Base-by-base conservation (phyloP, 2,888 invertebrate genomes). In the Plagodis dolabraria region DNA sequence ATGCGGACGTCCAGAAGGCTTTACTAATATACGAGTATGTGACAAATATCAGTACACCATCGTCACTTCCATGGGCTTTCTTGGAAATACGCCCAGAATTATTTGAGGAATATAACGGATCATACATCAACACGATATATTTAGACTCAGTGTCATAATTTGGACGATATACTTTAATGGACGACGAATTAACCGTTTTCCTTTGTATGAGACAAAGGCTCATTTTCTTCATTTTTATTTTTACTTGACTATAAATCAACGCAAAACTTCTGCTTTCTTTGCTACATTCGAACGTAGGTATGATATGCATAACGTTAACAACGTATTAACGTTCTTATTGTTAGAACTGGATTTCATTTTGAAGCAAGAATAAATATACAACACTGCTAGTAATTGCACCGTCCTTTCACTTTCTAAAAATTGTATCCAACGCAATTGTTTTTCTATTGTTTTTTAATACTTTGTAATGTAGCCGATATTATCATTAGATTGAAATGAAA, bases 41-140 rank as follows among this genome's bases (percentile, higher is more conserved):
- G 67, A 72, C 63, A 64, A 53, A 59, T 50, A 47, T 57, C 47
- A 50, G 47, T 44, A 54, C 47, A 50, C 58, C 48, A 22, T 60
- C 79, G 80, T 80, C 80, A 82, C 71, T 63, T 63, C 68, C 70
- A 71, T 72, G 70, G 67, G 67, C 71, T 72, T 60, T 68, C 77
- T 85, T 86, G 85, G 85, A 85, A 76, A 75, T 79, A 72, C 76
- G 85, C 83, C 83, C 85, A 83, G 78, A 79, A 72, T 75, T 76
- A 74, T 79, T 79, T 76, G 70, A 65, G 69, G 66, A 68, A 71
- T 70, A 69, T 62, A 54, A 65, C 67, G 64, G 63, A 58, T 64
- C 69, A 72, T 73, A 75, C 75, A 76, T 76, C 69, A 77, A 59
- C 49, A 53, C 53, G 60, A 68, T 77, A 74, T 75, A 71, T 76